phyloP scores from a whole-genome alignment of 2,888 invertebrate genomes.

The Polydrusus tereticollis region DNA sequence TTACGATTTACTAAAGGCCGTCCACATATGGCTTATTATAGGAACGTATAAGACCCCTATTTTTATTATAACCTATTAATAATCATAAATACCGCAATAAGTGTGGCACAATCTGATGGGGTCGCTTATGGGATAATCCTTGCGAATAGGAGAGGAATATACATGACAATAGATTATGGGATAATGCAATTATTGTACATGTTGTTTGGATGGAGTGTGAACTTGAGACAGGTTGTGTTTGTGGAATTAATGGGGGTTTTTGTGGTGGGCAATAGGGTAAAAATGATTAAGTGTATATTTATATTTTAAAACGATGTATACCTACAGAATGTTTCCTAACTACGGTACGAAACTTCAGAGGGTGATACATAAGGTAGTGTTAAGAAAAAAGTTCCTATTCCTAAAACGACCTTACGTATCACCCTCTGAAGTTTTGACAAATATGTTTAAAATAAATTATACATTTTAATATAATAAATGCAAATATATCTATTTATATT shows the following conservation, averaged over 20 bases:
- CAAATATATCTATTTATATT: no score
- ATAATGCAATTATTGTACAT: slow-evolving; percentile 40
- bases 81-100: slow-evolving; percentile 50
- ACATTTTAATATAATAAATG: no score
- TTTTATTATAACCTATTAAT: slow-evolving; percentile 43
- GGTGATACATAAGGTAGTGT: no score
- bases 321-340: no score
- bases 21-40: slow-evolving; percentile 27
- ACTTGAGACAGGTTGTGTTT: slow-evolving; percentile 41
- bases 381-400: no score
- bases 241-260: slow-evolving; percentile 19
- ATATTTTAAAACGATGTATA: no score
- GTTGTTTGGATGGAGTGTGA: slow-evolving; percentile 30
- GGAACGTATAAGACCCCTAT: slow-evolving; percentile 7
- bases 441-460: no score
- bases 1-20: background rate
- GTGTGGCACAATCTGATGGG: slow-evolving; percentile 30
- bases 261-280: no score
- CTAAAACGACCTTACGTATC: no score
- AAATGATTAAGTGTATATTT: no score
- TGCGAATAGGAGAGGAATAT: slow-evolving; percentile 24
- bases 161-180: slow-evolving; percentile 44
- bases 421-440: no score
- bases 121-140: slow-evolving; percentile 23
- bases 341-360: no score